These are phyloP conservation scores for Heterotilapia buettikoferi DNA, from an alignment of 2,113 vertebrate species.

Conservation along the genomic window DNA sequence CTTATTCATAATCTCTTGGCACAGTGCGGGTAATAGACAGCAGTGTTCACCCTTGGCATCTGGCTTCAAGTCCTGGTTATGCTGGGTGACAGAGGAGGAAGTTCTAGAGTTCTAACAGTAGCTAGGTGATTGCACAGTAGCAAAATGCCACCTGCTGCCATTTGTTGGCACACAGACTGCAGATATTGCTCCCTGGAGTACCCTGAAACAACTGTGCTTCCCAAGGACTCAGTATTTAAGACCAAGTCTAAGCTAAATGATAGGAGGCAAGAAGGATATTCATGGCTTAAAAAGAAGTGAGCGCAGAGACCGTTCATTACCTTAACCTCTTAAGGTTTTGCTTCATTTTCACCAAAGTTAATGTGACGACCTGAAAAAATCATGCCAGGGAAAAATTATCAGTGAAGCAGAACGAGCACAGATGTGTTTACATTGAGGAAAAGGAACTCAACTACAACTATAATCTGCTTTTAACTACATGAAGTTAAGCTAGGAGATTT, in stretches of 20 bases:
- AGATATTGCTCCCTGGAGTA: slow-evolving; percentile 71
- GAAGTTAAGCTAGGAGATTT: background rate
- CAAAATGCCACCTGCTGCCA: slow-evolving; percentile 72
- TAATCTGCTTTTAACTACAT: background rate
- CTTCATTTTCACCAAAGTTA: background rate
- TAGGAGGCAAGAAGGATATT: background rate
- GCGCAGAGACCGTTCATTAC: background rate
- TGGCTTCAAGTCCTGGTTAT: slow-evolving; percentile 71
- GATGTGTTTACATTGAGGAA: background rate
- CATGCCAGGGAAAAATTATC: background rate
- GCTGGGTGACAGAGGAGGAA: slow-evolving; percentile 37
- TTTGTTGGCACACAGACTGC: slow-evolving; percentile 80
- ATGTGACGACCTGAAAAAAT: background rate
- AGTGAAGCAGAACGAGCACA: background rate
- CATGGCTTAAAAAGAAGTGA: background rate
- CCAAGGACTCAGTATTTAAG: background rate
- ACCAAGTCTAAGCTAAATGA: background rate
- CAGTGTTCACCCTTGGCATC: slow-evolving; percentile 76
- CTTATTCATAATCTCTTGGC: slow-evolving; percentile 88
- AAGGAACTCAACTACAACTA: background rate
- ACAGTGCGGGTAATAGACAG: slow-evolving; percentile 78
- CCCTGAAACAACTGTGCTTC: background rate
- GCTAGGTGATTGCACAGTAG: slow-evolving; percentile 57
- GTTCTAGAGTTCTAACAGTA: slow-evolving; percentile 68
- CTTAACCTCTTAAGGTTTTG: background rate